Evolutionary conservation across 1,140 invertebrate genomes (phyloP).

Genomic region (Sitophilus oryzae): DNA sequence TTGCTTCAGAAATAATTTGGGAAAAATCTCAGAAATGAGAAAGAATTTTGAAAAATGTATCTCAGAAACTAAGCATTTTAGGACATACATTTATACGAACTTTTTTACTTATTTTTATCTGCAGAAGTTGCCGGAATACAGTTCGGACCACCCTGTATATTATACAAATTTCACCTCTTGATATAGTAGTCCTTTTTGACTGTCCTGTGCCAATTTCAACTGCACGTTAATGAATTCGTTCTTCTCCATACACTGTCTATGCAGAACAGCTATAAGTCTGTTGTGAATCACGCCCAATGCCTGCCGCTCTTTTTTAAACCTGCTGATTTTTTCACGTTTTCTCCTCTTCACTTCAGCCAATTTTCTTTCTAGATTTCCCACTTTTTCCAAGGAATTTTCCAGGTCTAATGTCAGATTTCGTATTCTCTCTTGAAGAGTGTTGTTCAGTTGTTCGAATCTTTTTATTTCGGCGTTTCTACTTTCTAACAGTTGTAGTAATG

Average conservation of each 20-base stretch:
- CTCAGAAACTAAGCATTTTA: too few species aligned
- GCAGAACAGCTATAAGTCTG: slow-evolving; percentile 27
- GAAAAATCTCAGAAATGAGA: too few species aligned
- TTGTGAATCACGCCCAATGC: slow-evolving; percentile 27
- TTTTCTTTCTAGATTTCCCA: slow-evolving; percentile 18
- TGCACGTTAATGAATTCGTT: slow-evolving; percentile 20
- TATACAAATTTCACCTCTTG: slow-evolving; percentile 24
- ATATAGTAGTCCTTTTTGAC: slow-evolving; percentile 26
- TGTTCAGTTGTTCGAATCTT: slow-evolving; percentile 26
- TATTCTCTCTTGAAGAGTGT: slow-evolving; percentile 19
- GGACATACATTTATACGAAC: too few species aligned
- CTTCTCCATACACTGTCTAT: slow-evolving; percentile 30
- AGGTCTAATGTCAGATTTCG: slow-evolving; percentile 17
- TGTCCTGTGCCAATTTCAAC: slow-evolving; percentile 18
- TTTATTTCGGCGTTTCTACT: slow-evolving; percentile 25
- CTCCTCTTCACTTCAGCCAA: slow-evolving; percentile 18
- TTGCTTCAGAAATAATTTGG: too few species aligned
- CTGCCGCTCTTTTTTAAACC: slow-evolving; percentile 23
- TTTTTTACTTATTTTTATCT: too few species aligned
- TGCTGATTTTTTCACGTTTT: slow-evolving; percentile 27
- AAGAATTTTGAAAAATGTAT: too few species aligned
- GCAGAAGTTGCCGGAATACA: too few species aligned
- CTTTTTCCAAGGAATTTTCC: slow-evolving; percentile 10
- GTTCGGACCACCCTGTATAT: too few species aligned
- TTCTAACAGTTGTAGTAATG: slow-evolving; percentile 28